These are phyloP conservation scores for Dorcus parallelipipedus DNA, from an alignment of 2,888 invertebrate genomes.

Conservation along the genomic window DNA sequence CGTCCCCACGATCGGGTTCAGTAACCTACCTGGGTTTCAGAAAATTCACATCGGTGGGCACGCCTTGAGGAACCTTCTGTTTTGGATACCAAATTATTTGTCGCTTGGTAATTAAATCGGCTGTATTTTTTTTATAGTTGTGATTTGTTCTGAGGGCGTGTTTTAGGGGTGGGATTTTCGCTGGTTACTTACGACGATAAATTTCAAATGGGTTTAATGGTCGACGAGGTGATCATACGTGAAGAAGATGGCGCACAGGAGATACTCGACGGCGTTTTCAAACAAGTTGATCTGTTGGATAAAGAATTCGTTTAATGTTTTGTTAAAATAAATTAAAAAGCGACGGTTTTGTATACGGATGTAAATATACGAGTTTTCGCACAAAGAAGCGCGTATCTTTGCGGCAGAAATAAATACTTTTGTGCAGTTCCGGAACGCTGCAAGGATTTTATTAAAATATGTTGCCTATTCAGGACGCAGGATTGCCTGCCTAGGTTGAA, in stretches of 20 bases:
- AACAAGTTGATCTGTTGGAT: slow-evolving; percentile 10
- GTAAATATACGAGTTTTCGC: no score
- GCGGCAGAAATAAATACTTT: no score
- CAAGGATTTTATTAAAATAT: no score
- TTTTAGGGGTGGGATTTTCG: slow-evolving; percentile 11
- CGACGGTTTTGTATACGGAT: no score
- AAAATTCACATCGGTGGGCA: slow-evolving; percentile 1
- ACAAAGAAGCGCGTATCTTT: no score
- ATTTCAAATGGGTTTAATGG: slow-evolving; percentile 11
- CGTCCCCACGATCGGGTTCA: slow-evolving; percentile 1
- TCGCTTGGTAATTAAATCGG: background rate
- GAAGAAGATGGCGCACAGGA: background rate
- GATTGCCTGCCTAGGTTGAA: no score
- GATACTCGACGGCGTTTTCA: slow-evolving; percentile 8
- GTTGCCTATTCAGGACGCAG: no score
- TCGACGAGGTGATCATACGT: slow-evolving; percentile 10
- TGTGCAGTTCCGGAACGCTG: no score
- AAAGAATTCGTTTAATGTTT: background rate
- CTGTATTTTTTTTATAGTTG: background rate
- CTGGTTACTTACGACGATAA: slow-evolving; percentile 7
- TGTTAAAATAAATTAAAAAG: no score
- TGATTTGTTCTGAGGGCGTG: background rate
- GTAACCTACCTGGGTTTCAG: slow-evolving; percentile 1
- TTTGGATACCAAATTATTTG: slow-evolving; percentile 2
- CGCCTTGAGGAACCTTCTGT: slow-evolving; percentile 2